Evolutionary conservation across 35 echinoderm and acorn worm species (phyloP).

Genomic region (Hemicentrotus pulcherrimus): DNA sequence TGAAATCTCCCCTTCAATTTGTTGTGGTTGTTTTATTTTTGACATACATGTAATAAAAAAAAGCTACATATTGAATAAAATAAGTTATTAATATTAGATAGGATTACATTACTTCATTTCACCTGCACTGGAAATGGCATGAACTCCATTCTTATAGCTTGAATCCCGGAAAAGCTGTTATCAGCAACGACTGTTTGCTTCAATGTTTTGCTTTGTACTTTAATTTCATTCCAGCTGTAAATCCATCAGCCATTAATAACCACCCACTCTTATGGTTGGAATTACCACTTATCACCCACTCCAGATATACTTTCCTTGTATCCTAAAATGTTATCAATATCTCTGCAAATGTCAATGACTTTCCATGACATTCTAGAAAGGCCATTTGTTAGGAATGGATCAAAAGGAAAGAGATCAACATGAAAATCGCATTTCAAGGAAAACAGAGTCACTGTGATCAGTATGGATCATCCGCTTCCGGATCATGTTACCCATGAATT

Average conservation of each 20-base stretch:
- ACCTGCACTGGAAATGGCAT: background rate
- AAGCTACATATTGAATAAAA: no score
- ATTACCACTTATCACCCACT: background rate
- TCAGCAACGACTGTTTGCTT: no score
- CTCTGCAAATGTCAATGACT: background rate
- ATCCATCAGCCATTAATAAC: background rate
- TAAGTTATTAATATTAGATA: no score
- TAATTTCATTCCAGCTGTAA: background rate
- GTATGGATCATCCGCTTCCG: background rate
- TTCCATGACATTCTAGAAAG: background rate
- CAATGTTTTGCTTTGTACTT: background rate
- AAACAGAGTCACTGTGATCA: background rate
- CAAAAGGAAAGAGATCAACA: background rate
- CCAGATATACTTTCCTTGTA: background rate
- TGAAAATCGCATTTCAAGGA: background rate
- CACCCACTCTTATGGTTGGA: background rate
- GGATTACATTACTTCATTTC: background rate
- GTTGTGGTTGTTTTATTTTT: no score
- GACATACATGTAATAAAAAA: no score
- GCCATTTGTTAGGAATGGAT: background rate
- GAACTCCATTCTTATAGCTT: background rate
- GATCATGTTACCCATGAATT: background rate
- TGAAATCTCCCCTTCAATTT: no score
- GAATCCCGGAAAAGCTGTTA: background rate
- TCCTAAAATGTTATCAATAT: background rate